Conservation (phyloP, 2,113 vertebrate genomes). For the Psilopsiagon aymara region DNA sequence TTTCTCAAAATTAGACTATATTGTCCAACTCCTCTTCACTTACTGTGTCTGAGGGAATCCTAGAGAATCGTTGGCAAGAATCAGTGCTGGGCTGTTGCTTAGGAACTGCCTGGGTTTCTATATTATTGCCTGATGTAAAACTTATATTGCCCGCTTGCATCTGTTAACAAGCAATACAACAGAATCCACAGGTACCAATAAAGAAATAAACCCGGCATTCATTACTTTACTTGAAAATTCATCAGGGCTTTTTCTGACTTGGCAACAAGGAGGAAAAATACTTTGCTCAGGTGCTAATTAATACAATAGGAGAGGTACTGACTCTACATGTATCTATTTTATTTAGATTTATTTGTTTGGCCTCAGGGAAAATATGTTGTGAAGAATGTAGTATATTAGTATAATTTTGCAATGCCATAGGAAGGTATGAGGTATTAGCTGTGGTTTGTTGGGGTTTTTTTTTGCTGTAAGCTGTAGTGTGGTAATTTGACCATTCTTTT, state of each 20-base stretch:
- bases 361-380: not conserved
- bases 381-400: constrained; percentile 6
- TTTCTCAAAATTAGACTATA: constrained; percentile 65
- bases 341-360: constrained; percentile 65
- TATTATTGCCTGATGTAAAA: constrained; percentile 73
- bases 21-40: constrained; percentile 67
- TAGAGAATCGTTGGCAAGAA: constrained; percentile 56
- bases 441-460: not conserved
- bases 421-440: not conserved
- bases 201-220: constrained; percentile 65
- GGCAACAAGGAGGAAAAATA: not conserved
- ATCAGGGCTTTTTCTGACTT: constrained; percentile 28
- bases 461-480: not conserved
- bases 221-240: constrained; percentile 59
- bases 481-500: not conserved
- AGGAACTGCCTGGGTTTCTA: constrained; percentile 64
- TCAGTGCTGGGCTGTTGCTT: constrained; percentile 68
- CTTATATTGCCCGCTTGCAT: constrained; percentile 73
- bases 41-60: constrained; percentile 59
- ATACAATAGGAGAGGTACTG: constrained; percentile 35
- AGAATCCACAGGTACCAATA: constrained; percentile 72
- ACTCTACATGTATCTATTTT: constrained; percentile 29
- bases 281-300: constrained; percentile 65
- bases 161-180: constrained; percentile 73
- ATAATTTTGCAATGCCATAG: not conserved